These are phyloP conservation scores for Cisticola juncidis DNA, from an alignment of 2,113 vertebrate species.

Conservation along the genomic window DNA sequence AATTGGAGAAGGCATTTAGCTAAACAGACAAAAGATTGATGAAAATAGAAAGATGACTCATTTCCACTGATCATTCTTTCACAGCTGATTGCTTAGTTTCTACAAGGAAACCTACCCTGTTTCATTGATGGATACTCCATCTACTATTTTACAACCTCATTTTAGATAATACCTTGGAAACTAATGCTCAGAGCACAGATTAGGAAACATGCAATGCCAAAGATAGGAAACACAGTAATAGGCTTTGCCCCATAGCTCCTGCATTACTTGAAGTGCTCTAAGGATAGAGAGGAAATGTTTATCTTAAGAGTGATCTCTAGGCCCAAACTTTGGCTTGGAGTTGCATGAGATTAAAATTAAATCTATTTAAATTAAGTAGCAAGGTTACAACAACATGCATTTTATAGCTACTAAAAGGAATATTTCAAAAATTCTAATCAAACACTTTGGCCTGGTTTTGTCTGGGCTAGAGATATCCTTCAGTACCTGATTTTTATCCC, in stretches of 20 bases:
- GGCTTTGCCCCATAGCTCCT: conserved; percentile 20
- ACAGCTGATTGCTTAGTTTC: neutral
- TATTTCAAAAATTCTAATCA: neutral
- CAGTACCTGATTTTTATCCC: neutral
- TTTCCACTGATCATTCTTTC: neutral
- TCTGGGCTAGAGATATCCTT: neutral
- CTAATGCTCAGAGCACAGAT: neutral
- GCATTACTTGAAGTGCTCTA: neutral
- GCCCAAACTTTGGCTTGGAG: neutral
- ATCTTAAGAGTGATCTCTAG: neutral
- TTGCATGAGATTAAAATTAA: neutral
- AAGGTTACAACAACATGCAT: neutral
- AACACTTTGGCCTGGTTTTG: neutral
- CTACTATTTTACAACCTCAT: neutral
- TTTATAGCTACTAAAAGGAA: neutral
- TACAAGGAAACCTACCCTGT: neutral
- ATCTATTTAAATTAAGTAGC: neutral
- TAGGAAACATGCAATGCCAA: conserved; percentile 19
- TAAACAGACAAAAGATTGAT: neutral
- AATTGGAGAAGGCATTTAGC: neutral
- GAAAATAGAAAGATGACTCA: neutral
- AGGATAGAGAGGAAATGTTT: neutral
- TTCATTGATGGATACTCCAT: neutral
- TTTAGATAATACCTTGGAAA: conserved; percentile 22
- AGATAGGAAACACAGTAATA: conserved; percentile 52